Conservation (phyloP, 2,888 invertebrate genomes). For the Temnothorax unifasciatus region DNA sequence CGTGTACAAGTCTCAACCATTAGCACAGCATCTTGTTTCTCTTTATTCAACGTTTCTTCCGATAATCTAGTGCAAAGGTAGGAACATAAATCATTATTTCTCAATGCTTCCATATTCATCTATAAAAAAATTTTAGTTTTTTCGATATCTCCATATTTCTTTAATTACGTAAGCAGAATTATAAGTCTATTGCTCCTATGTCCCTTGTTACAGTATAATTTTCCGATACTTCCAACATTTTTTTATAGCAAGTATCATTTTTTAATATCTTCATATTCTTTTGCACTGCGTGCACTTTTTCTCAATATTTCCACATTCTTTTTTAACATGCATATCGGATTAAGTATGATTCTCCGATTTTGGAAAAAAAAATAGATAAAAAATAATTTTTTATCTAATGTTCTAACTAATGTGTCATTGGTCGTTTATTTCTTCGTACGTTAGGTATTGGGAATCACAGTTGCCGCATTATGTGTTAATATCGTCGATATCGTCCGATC, state of each 20-base stretch:
- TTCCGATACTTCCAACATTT: neutral
- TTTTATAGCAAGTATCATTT: neutral
- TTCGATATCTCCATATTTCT: neutral
- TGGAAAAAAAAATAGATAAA: neutral
- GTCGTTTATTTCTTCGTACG: neutral
- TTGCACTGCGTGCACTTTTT: neutral
- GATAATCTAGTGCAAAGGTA: neutral
- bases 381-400: neutral
- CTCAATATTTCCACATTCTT: neutral
- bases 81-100: neutral
- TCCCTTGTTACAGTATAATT: neutral
- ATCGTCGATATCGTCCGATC: slow-evolving; percentile 41
- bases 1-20: neutral
- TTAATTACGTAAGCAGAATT: slow-evolving; percentile 3
- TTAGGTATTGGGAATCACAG: slow-evolving; percentile 1
- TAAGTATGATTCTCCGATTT: neutral
- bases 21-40: neutral
- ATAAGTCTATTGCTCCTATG: neutral
- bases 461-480: neutral
- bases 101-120: neutral
- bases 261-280: neutral
- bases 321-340: neutral
- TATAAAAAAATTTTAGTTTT: neutral
- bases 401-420: neutral
- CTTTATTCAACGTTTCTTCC: neutral